A percentile compares a stretch with the other conserved stretches of the same genome.
These are phyloP conservation scores for Zaprionus vittiger DNA, from an alignment of 1,140 invertebrate species.

Conservation along the genomic window DNA sequence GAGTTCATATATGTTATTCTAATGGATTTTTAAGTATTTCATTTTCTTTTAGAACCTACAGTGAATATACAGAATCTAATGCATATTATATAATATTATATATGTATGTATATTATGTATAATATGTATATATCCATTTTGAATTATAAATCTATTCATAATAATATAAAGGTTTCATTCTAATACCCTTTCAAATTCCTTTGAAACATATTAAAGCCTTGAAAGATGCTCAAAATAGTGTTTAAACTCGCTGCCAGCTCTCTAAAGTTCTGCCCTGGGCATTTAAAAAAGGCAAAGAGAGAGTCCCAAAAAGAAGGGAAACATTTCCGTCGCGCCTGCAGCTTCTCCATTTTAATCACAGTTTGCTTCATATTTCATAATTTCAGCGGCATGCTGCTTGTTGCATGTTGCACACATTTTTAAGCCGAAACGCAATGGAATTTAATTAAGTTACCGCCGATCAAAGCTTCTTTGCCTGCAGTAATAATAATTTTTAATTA, in stretches of 20 bases:
- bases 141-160: too few relatives aligned
- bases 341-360: slow-evolving; percentile 64
- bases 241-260: background rate
- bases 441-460: slow-evolving; percentile 63
- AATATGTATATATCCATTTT: too few relatives aligned
- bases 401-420: slow-evolving; percentile 59
- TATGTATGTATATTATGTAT: too few relatives aligned
- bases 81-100: too few relatives aligned
- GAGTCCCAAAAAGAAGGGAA: slow-evolving; percentile 22
- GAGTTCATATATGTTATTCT: too few relatives aligned
- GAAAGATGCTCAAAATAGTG: background rate
- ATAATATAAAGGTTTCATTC: background rate
- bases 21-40: too few relatives aligned
- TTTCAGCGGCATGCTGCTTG: slow-evolving; percentile 34
- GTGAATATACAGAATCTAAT: too few relatives aligned
- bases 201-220: background rate
- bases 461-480: background rate
- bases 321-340: slow-evolving; percentile 55
- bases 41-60: too few relatives aligned
- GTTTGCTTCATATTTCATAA: slow-evolving; percentile 65
- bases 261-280: background rate
- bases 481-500: slow-evolving; percentile 6
- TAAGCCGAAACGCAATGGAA: slow-evolving; percentile 64
- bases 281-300: background rate
- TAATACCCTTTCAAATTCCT: background rate